Evolutionary conservation across 2,113 vertebrate species (phyloP), one percentile per base, ranked within the genome.

Genomic region (Struthidea cinerea): DNA sequence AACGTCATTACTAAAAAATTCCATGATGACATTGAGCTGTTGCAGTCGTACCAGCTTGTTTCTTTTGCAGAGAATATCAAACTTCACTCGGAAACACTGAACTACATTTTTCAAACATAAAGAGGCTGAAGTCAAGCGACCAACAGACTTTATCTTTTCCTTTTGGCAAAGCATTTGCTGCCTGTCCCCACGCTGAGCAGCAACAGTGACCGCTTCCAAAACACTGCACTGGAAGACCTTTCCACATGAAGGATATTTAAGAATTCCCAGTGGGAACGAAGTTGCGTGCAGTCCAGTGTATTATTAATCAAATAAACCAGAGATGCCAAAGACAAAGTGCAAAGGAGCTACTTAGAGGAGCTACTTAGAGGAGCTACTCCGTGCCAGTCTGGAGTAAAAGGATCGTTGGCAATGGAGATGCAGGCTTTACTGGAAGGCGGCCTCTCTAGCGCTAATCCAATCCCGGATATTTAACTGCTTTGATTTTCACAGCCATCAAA

Each of bases 181-280:
- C 27, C 35, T 30, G 30, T 55, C 44, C 53, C 32, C 27, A 1
- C 1, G 23, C 39, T 10, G 67, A 28, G 53, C 64, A 30, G 37
- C 15, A 8, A 7, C n/a, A 82, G 46, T 0, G 14, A 17, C 14
- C 3, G 0, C 7, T 61, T 13, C 64, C 42, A 2, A 21, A 61
- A 10, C 1, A 3, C 13, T 0, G 6, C 1, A 15, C 63, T 75
- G 55, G 37, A 17, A 60, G 17, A 12, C 4, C 27, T 56, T n/a
- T 16, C n/a, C 50, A 16, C 12, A 1, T 1, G 11, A 16, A 49
- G 57, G 67, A 5, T 28, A 20, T 23, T 16, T 33, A 19, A 27
- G 69, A 28, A 49, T 22, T 32, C 68, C 90, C 83, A 11, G 33
- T 1, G 35, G 68, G 42, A 59, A 79, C 5, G 12, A 14, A 14